These are phyloP conservation scores for Craniophora ligustri DNA, from an alignment of 2,888 invertebrate genomes.

Conservation along the genomic window DNA sequence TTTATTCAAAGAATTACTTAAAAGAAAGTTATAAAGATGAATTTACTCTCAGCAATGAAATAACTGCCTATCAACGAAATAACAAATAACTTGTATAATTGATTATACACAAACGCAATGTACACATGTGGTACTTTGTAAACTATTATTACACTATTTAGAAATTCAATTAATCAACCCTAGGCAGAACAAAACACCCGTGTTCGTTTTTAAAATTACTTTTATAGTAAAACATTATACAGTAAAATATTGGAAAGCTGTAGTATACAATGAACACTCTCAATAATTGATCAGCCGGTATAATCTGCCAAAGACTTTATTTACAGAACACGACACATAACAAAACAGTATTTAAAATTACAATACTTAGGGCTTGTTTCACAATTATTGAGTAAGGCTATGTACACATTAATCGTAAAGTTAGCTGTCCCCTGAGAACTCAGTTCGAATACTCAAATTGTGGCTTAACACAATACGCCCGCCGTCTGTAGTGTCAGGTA, in stretches of 20 bases:
- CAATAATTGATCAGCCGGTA: neutral
- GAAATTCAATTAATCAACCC: constrained; percentile 4
- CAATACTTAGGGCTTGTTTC: neutral
- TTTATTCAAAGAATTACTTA: constrained; percentile 42
- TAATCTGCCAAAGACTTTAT: too few species aligned
- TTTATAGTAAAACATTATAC: constrained; percentile 16
- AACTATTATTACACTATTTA: constrained; percentile 4
- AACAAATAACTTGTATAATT: constrained; percentile 9
- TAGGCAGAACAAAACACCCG: neutral
- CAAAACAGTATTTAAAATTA: neutral
- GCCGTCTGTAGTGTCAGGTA: too few species aligned
- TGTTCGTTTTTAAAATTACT: constrained; percentile 7
- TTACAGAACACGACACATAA: constrained; percentile 31
- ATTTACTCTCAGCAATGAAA: constrained; percentile 45
- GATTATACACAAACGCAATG: neutral
- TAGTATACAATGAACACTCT: constrained; percentile 9
- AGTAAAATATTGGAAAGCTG: constrained; percentile 20
- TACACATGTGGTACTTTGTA: constrained; percentile 6
- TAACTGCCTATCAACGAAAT: constrained; percentile 13
- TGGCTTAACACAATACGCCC: too few species aligned
- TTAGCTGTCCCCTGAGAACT: neutral
- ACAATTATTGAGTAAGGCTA: neutral
- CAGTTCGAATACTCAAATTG: too few species aligned
- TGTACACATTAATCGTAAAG: neutral
- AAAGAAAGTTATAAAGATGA: constrained; percentile 44